Conservation (phyloP, 2,113 vertebrate genomes). For the Aix galericulata region DNA sequence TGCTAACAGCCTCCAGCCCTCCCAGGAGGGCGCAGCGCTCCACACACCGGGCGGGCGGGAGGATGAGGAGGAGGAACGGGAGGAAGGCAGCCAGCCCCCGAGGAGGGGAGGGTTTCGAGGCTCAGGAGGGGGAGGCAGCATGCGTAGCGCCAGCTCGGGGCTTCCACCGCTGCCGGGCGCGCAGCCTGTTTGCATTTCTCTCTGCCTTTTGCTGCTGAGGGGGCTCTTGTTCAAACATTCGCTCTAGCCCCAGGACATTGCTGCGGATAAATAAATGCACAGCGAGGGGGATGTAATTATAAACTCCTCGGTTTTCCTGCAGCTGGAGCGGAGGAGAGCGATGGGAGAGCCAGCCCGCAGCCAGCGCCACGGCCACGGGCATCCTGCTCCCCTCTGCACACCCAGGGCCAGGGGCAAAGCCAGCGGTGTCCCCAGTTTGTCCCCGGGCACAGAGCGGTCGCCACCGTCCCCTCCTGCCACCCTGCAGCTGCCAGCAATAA, state of each 20-base stretch:
- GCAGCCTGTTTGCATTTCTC: neutral
- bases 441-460: neutral
- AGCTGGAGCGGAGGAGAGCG: fast-evolving
- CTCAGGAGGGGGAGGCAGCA: neutral
- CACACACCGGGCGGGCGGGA: neutral
- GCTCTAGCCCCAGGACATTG: neutral
- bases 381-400: neutral
- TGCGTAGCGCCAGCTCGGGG: neutral
- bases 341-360: neutral
- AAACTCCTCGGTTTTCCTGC: neutral
- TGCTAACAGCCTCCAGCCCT: constrained; percentile 59
- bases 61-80: neutral
- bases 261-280: constrained; percentile 1
- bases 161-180: neutral
- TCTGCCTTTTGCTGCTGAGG: neutral
- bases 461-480: fast-evolving
- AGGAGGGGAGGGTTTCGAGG: neutral
- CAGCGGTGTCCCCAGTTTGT: neutral
- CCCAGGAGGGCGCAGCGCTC: constrained; percentile 6
- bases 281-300: neutral
- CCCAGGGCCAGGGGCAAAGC: neutral
- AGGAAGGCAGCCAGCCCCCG: neutral
- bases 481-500: neutral
- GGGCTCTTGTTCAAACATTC: neutral
- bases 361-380: neutral